Base-by-base conservation (phyloP, 2,888 invertebrate genomes). In the Augiades crinisus region DNA sequence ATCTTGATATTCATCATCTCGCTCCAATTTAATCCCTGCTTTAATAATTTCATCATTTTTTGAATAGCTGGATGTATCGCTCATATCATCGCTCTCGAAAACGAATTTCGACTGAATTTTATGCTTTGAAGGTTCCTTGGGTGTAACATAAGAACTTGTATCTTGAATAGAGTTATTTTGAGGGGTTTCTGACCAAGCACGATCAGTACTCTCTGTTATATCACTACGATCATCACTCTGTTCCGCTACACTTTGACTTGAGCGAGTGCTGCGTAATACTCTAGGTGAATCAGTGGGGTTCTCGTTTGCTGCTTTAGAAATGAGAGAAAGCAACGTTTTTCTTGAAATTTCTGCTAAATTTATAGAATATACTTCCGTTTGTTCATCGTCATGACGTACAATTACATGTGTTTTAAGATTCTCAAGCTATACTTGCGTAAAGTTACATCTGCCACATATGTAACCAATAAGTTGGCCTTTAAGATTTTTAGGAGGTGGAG, bases 401-500 rank as follows among this genome's bases (percentile, higher is more conserved):
- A 90, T 81, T 0, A 94, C 82, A 62, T 96, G 96, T 0, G 85
- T 86, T 56, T 92, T 91, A 0, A 95, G 77, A 64, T 92, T 92
- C 24, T 81, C 76, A 40, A 91, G 77, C 4, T 90, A 87, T 58
- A 95, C 70, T 75, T 96, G 96, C 1, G 94, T 90, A 60, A 91
- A 96, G 68, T 95, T 93, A 67, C 96, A 96, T 52, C 91, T 86
- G 2, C 91, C 89, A 67, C 96, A 96, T 2, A 95, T 86, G 65
- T 92, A 93, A 0, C 93, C 94, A 40, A 82, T 77, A 13, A 90
- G 67, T 63, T 87, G 83, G 0, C 84, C 84, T 52, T 75, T 75
- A 0, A 60, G 55, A 47, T 81, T 74, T 63, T 78, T 78, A 0
- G 87, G 88, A 4, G 85, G 83, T 4, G 84, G 73, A 5, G 89